phyloP scores from a whole-genome alignment of 2,113 vertebrate genomes.

The Siphamia tubifer region DNA sequence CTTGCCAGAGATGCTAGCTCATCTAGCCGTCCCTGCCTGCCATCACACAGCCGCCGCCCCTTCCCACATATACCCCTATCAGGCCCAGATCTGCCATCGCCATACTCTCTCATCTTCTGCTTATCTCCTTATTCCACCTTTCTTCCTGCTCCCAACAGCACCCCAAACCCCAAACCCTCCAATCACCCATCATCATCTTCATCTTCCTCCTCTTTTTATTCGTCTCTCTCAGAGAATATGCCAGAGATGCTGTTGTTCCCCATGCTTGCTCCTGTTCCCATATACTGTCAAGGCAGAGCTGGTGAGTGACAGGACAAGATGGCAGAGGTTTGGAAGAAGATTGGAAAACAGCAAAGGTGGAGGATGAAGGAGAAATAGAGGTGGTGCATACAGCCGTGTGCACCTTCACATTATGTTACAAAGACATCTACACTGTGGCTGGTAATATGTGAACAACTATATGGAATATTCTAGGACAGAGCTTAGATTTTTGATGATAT shows the following conservation, averaged over 20 bases:
- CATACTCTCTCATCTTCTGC: constrained; percentile 66
- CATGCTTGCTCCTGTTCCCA: constrained; percentile 7
- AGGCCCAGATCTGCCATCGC: constrained; percentile 65
- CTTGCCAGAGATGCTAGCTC: constrained; percentile 58
- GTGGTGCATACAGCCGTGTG: not conserved
- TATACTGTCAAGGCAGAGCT: constrained; percentile 34
- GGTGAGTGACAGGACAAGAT: constrained; percentile 38
- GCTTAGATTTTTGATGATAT: no score
- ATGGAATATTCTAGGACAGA: no score
- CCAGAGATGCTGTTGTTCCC: constrained; percentile 30
- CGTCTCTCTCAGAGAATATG: constrained; percentile 22
- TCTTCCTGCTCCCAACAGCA: constrained; percentile 54
- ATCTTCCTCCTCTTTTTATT: constrained; percentile 48
- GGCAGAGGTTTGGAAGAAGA: constrained; percentile 16
- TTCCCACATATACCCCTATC: constrained; percentile 56
- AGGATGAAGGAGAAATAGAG: not conserved
- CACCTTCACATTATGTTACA: constrained; percentile 1
- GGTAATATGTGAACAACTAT: no score
- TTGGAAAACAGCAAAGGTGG: not conserved
- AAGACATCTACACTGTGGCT: no score
- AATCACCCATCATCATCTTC: constrained; percentile 58
- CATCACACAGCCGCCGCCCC: constrained; percentile 31
- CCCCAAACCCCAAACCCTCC: constrained; percentile 52
- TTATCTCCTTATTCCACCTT: constrained; percentile 74
- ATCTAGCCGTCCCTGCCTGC: constrained; percentile 41